These are phyloP conservation scores for Leptinotarsa lineolata DNA, from an alignment of 1,140 invertebrate genomes.

Conservation along the genomic window DNA sequence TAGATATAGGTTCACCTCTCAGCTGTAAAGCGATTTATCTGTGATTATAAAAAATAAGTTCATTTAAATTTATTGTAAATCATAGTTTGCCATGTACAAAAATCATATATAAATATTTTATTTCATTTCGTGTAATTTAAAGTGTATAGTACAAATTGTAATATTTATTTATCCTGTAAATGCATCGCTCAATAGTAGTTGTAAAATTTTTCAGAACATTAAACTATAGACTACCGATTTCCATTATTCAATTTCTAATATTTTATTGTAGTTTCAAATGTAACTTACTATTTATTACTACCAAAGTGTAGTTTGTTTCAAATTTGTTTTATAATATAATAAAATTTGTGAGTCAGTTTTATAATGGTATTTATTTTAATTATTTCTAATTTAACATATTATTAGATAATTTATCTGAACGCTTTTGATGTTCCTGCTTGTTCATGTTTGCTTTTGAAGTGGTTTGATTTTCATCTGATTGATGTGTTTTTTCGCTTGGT, in stretches of 20 bases:
- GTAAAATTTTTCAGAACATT: too few species aligned
- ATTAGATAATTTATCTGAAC: too few species aligned
- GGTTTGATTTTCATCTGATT: too few species aligned
- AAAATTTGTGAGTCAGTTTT: neutral
- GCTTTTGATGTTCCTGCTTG: too few species aligned
- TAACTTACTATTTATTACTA: neutral
- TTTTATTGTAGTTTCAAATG: too few species aligned
- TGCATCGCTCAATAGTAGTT: too few species aligned
- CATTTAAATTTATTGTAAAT: neutral
- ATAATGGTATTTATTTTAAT: too few species aligned
- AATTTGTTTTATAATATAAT: neutral
- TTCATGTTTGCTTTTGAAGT: too few species aligned
- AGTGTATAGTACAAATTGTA: conserved; percentile 10
- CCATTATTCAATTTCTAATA: too few species aligned
- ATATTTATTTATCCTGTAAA: conserved; percentile 6
- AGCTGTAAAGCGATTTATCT: conserved; percentile 10
- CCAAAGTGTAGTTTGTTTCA: neutral
- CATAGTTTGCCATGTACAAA: neutral
- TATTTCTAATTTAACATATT: too few species aligned
- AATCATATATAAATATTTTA: neutral
- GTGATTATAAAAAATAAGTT: conserved; percentile 10
- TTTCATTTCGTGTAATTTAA: neutral
- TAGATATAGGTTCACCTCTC: neutral
- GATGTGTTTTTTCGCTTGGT: too few species aligned
- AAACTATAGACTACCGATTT: too few species aligned